Evolutionary conservation across 2,888 invertebrate genomes (phyloP).

Genomic region (Pseudococcus jackbeardsleyi): DNA sequence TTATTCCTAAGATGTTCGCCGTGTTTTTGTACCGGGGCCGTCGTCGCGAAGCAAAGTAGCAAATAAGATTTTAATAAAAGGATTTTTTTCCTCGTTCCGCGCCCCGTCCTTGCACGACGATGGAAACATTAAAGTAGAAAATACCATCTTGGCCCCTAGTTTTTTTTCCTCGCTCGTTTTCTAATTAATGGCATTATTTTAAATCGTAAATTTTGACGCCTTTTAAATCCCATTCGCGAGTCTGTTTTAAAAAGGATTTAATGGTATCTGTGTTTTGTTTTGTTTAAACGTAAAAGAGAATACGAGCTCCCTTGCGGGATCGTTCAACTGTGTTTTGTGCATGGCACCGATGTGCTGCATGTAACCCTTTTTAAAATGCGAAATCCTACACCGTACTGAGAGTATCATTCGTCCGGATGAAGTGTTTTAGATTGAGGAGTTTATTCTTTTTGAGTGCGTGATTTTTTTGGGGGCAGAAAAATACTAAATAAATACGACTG

Average conservation of each 20-base stretch:
- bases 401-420: neutral
- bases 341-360: neutral
- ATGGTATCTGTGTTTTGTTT: constrained; percentile 62
- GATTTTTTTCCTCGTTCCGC: constrained; percentile 4
- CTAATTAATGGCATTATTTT: constrained; percentile 64
- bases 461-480: neutral
- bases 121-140: constrained; percentile 10
- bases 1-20: constrained; percentile 44
- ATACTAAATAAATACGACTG: too few species aligned
- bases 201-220: constrained; percentile 65
- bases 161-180: constrained; percentile 44
- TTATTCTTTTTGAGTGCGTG: neutral
- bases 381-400: neutral
- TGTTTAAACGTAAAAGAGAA: neutral
- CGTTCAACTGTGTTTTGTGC: neutral
- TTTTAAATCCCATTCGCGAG: constrained; percentile 63
- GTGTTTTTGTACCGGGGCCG: neutral
- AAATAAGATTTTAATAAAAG: constrained; percentile 53
- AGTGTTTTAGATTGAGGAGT: neutral
- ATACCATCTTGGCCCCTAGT: constrained; percentile 36
- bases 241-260: constrained; percentile 64
- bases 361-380: neutral
- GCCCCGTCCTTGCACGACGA: neutral
- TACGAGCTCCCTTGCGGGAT: neutral
- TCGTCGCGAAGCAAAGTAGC: neutral